Base-by-base conservation (phyloP, 2,797 vertebrate genomes). In the Oreonectes daqikongensis region DNA sequence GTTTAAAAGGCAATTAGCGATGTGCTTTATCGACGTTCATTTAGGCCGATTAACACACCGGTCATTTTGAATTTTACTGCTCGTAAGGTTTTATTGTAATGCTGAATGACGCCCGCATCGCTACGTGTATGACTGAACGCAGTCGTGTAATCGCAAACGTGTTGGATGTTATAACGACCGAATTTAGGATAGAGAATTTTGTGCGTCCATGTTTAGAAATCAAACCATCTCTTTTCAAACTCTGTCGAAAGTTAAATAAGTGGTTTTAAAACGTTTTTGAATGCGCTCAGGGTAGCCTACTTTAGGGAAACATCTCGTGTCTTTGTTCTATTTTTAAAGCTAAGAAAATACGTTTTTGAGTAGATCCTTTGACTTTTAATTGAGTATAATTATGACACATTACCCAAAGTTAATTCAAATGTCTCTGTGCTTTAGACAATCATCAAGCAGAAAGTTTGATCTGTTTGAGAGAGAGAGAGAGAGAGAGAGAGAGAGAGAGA, bases 61-160 rank as follows among this genome's bases (percentile, higher is more conserved):
- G 75, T 77, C 44, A 80, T 75, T 70, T 32, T 73, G 77, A 64
- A 84, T 86, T 84, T 84, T 82, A 87, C 79, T 80, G 18, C 80
- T 82, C 79, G 82, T 79, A 80, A 78, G 77, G 79, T 83, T 84
- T 79, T 79, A 79, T 65, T 66, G 77, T 64, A 73, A 50, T 74
- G 3, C 1, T 14, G 57, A 79, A 78, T 66, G 78, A 77, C 55
- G n/a, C 65, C 61, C 64, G 72, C 81, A 55, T 82, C 72, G 73
- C 17, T 48, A 68, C 53, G 38, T 55, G 68, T 67, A 63, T 76
- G 69, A 76, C 72, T 80, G 60, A 84, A 80, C 67, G 72, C 65
- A 53, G 65, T 60, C 71, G 28, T 73, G 83, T 63, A 59, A 30
- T 30, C 55, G 7, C 65, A 50, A 38, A 61, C 44, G 48, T 50